Conservation (phyloP, 2,797 vertebrate species). For the Semaprochilodus insignis region DNA sequence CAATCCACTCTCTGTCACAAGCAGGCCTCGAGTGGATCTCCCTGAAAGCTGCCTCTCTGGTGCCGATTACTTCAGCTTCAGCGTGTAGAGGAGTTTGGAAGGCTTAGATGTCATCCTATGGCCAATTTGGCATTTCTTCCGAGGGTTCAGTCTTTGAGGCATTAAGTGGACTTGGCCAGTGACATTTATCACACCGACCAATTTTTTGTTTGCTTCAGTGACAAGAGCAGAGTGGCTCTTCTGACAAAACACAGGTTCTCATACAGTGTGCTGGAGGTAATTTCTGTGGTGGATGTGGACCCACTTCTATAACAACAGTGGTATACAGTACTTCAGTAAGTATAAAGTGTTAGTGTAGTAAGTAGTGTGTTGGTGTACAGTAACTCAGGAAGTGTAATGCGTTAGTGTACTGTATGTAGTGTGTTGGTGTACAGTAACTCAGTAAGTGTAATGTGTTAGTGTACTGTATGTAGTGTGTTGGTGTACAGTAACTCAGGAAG, state of each 20-base stretch:
- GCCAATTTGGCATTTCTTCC: not conserved
- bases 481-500: too few relatives aligned
- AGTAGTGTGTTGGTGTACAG: too few relatives aligned
- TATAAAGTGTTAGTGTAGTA: too few relatives aligned
- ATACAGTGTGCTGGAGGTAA: not conserved
- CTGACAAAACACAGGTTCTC: not conserved
- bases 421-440: too few relatives aligned
- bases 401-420: too few relatives aligned
- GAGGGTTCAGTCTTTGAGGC: not conserved
- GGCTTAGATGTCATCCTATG: not conserved
- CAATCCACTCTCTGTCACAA: not conserved
- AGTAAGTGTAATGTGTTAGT: too few relatives aligned
- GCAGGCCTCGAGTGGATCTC: not conserved
- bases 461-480: too few relatives aligned
- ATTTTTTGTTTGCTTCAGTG: not conserved
- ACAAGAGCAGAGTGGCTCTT: not conserved
- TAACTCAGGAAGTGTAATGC: too few relatives aligned
- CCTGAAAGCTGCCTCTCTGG: not conserved
- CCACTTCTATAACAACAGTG: too few relatives aligned
- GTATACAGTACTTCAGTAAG: too few relatives aligned
- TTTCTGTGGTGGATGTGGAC: not conserved
- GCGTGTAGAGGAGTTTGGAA: not conserved
- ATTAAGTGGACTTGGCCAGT: constrained; percentile 3
- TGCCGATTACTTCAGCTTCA: not conserved
- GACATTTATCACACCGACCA: not conserved